These are phyloP conservation scores for Druon quercuslanigerum DNA, from an alignment of 1,140 invertebrate species.

Conservation along the genomic window DNA sequence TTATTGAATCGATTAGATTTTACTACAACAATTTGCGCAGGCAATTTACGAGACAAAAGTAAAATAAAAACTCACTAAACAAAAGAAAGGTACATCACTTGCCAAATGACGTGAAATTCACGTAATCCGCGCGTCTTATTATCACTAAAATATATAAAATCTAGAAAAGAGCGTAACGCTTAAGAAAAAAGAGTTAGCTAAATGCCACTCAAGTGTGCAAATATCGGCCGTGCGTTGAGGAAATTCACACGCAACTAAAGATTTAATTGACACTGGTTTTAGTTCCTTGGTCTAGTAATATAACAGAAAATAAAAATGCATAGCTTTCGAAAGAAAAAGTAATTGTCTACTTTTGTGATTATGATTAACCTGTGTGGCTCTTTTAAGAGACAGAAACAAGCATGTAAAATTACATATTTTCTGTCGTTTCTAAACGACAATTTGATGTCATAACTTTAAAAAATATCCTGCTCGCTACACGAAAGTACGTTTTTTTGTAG, in stretches of 20 bases:
- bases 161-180: not conserved
- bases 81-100: not conserved
- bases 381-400: too few species aligned
- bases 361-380: too few species aligned
- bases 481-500: constrained; percentile 1
- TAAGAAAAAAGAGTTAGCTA: not conserved
- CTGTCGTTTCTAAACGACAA: too few species aligned
- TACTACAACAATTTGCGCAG: not conserved
- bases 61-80: not conserved
- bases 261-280: constrained; percentile 10
- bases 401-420: too few species aligned
- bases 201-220: not conserved
- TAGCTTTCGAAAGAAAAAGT: too few species aligned
- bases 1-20: not conserved
- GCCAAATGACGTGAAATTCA: not conserved
- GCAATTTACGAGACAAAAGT: not conserved
- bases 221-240: not conserved
- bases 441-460: too few species aligned
- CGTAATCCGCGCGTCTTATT: not conserved
- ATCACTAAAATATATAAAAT: constrained; percentile 5
- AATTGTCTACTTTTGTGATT: too few species aligned
- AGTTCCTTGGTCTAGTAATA: constrained; percentile 1
- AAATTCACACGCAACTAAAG: not conserved
- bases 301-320: not conserved
- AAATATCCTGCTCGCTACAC: not conserved